phyloP scores from a whole-genome alignment of 2,797 vertebrate genomes.

The Lemur catta region DNA sequence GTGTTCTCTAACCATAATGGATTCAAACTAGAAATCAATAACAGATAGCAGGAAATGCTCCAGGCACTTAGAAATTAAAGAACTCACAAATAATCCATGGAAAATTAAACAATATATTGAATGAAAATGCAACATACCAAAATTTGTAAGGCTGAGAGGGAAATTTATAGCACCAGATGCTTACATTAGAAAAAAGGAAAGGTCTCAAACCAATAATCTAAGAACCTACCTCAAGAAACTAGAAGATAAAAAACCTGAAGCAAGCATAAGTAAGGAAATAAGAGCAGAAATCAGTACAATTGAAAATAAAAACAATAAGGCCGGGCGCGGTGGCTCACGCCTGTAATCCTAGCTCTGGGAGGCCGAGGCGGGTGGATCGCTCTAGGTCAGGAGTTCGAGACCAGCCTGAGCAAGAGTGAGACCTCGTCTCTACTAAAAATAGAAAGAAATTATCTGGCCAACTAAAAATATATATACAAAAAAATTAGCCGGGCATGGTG shows the following conservation, averaged over 20 bases:
- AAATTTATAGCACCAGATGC: not conserved
- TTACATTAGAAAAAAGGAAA: not conserved
- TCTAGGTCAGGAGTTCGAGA: too few relatives aligned
- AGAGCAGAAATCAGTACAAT: not conserved
- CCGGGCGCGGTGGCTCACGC: too few relatives aligned
- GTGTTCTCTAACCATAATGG: not conserved
- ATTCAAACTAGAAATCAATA: conserved; percentile 8
- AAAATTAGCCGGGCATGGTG: too few relatives aligned
- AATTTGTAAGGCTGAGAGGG: not conserved
- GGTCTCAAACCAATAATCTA: not conserved
- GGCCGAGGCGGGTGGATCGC: too few relatives aligned
- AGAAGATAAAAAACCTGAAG: not conserved
- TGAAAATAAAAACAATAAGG: not conserved
- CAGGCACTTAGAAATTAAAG: not conserved
- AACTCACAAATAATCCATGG: not conserved
- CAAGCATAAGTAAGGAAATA: not conserved
- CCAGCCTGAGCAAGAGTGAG: too few relatives aligned
- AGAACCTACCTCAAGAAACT: not conserved
- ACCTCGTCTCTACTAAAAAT: too few relatives aligned
- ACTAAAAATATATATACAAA: too few relatives aligned
- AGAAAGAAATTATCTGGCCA: too few relatives aligned
- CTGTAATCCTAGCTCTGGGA: too few relatives aligned
- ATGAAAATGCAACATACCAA: not conserved
- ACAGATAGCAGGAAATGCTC: not conserved
- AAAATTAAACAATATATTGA: not conserved